Evolutionary conservation across 2,797 vertebrate species (phyloP).

Genomic region (Amphiprion clarkii): DNA sequence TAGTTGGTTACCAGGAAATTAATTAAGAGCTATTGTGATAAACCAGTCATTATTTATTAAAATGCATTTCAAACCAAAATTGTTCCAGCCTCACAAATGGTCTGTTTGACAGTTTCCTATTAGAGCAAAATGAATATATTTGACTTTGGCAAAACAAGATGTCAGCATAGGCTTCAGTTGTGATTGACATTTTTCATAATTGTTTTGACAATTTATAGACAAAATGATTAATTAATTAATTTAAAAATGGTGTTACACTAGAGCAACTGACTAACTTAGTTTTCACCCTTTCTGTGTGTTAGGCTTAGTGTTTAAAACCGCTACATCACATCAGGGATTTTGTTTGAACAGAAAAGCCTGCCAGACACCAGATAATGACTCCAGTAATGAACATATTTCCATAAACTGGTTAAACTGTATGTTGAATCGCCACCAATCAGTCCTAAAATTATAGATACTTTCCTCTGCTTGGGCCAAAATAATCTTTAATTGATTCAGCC

Average conservation of each 20-base stretch:
- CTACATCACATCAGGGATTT: background rate
- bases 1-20: background rate
- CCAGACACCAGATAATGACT: no score
- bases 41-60: background rate
- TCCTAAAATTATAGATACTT: background rate
- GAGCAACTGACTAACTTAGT: no score
- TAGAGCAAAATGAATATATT: background rate
- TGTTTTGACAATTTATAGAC: background rate
- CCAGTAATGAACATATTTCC: background rate
- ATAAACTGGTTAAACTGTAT: background rate
- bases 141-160: no score
- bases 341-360: background rate
- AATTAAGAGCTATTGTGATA: background rate
- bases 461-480: background rate
- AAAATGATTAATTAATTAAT: no score
- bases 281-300: no score
- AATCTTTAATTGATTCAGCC: constrained; percentile 22
- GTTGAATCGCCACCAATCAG: background rate
- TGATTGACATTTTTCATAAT: no score
- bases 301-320: no score
- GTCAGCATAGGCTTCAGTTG: background rate
- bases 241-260: no score
- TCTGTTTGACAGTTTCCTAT: background rate
- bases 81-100: background rate
- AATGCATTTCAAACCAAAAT: no score